Evolutionary conservation across 30 jellyfish, hydroid and myxozoan genomes (phyloP).

Genomic region (Nemopilema nomurai): DNA sequence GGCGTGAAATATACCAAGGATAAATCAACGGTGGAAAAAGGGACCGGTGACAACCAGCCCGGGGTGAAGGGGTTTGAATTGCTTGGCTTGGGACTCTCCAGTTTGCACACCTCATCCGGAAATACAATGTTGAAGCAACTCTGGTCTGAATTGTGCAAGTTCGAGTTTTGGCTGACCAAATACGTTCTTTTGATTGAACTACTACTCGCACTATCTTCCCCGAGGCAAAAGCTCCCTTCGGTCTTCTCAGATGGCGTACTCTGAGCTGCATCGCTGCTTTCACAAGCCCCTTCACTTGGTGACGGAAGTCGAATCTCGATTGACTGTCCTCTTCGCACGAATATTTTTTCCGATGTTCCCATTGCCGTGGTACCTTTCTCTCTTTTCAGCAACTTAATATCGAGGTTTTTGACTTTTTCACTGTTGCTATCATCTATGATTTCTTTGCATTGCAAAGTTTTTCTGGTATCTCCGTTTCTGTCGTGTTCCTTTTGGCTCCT

Average conservation of each 20-base stretch:
- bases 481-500: not conserved
- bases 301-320: constrained; percentile 54
- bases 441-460: not conserved
- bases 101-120: constrained; percentile 54
- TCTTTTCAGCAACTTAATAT: too few relatives aligned
- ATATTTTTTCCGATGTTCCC: constrained; percentile 12
- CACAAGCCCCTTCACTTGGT: not conserved
- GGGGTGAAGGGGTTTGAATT: constrained; percentile 22
- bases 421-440: not conserved
- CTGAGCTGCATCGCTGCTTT: too few relatives aligned
- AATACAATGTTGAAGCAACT: constrained; percentile 37
- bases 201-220: not conserved
- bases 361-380: not conserved
- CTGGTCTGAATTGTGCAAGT: constrained; percentile 1
- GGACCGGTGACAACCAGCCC: constrained; percentile 69
- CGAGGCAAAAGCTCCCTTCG: not conserved
- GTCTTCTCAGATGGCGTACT: too few relatives aligned
- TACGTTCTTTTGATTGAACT: constrained; percentile 1
- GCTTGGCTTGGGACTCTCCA: not conserved
- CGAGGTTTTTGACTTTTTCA: too few relatives aligned
- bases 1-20: constrained; percentile 57
- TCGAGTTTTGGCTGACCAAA: constrained; percentile 27
- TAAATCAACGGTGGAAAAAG: constrained; percentile 34
- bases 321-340: constrained; percentile 29
- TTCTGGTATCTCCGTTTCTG: not conserved